Percentiles rank a stretch among this genome's conserved stretches.
Evolutionary conservation across 2,113 vertebrate genomes (phyloP).

Genomic region (Corydoras maculifer): DNA sequence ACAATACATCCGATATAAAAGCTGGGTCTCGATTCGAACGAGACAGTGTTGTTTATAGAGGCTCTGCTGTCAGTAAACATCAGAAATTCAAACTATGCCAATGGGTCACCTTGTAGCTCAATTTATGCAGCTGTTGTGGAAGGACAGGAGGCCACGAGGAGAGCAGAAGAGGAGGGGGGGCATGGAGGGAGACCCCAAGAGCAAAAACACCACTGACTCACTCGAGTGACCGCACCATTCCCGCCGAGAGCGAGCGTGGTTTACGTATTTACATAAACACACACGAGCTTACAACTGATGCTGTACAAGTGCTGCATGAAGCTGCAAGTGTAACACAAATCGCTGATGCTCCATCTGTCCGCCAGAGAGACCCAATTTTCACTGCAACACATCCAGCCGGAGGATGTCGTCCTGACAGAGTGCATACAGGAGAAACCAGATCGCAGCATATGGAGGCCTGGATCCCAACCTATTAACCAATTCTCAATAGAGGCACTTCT

Average conservation of each 20-base stretch:
- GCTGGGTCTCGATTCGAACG: too few relatives aligned
- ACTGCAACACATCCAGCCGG: too few relatives aligned
- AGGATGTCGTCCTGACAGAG: conserved; percentile 18
- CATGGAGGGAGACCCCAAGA: not conserved
- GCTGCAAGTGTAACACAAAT: not conserved
- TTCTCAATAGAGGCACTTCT: conserved; percentile 6
- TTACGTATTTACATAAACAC: conserved; percentile 7
- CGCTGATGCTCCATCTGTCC: not conserved
- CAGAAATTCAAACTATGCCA: too few relatives aligned
- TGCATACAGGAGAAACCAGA: conserved; percentile 17
- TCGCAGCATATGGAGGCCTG: conserved; percentile 7
- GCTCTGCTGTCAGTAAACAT: too few relatives aligned
- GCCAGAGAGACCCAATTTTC: too few relatives aligned
- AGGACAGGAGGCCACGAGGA: not conserved
- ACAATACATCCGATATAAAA: too few relatives aligned
- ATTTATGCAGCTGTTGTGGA: not conserved
- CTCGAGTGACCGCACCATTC: not conserved
- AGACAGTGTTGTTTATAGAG: too few relatives aligned
- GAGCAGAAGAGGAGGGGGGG: not conserved
- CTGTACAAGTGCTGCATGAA: too few relatives aligned
- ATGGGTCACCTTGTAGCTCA: not conserved
- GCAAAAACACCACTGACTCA: conserved; percentile 13
- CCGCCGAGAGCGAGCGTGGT: not conserved
- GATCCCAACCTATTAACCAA: not conserved
- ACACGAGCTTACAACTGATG: too few relatives aligned